Base-by-base conservation (phyloP, 2,113 vertebrate genomes). In the Percina caprodes region DNA sequence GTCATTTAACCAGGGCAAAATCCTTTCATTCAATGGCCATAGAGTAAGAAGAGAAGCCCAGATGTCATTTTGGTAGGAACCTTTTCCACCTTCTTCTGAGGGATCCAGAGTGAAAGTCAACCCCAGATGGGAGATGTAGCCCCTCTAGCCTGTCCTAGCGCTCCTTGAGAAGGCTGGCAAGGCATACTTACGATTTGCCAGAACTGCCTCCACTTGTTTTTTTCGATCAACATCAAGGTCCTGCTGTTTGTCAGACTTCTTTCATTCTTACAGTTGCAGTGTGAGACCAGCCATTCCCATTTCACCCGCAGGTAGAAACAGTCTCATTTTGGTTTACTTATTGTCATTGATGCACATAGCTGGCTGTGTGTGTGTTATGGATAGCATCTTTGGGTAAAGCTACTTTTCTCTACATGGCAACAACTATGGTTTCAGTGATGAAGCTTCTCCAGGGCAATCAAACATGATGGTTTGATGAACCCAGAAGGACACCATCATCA, bases 1-100 rank as follows among this genome's bases (percentile, higher is more conserved):
- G 69, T 81, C 48, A 77, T 80, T 79, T 82, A 79, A 86, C 71
- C 54, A 46, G 58, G 51, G 54, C 56, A 69, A n/a, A 74, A 58
- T 54, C 23, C 15, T 66, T 72, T 80, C 46, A 51, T 26, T 76
- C 13, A 19, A 21, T 59, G n/a, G 63, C n/a, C 7, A 42, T 8
- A 15, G n/a, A 23, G 21, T 19, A 30, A 69, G 58, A 69, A 59
- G 14, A 9, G 61, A 54, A 33, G 30, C 69, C 67, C 78, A 83
- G n/a, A 74, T 72, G 60, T 60, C 11, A 55, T 46, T 61, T 77
- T 75, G 59, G 59, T 71, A 39, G 55, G 11, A 60, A 23, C 51
- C 21, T 69, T 52, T 63, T 61, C 16, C 58, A 49, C 18, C 39
- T 48, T 67, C 55, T 52, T 52, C 59, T 67, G 51, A 12, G 35